A percentile compares a stretch with the other conserved stretches of the same genome.
phyloP scores from a whole-genome alignment of 2,113 vertebrate species.

The Oostethus manadensis region DNA sequence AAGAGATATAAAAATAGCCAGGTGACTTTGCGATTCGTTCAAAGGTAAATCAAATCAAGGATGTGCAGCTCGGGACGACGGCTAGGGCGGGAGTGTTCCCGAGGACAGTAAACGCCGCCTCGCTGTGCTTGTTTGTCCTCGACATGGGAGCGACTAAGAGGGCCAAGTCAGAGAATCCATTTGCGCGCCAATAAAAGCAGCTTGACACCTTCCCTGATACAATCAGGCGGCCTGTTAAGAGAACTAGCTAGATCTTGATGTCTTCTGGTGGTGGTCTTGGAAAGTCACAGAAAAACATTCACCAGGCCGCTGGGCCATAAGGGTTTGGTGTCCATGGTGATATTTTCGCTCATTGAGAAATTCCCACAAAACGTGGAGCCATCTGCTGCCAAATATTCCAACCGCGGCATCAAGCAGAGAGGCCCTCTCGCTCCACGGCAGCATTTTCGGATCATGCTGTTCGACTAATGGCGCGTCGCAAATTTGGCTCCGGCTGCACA shows the following conservation, averaged over 20 bases:
- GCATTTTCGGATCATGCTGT: slow-evolving; percentile 10
- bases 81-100: background rate
- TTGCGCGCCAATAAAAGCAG: slow-evolving; percentile 6
- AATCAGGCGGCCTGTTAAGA: background rate
- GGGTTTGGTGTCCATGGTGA: too few species aligned
- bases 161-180: background rate
- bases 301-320: too few species aligned
- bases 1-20: background rate
- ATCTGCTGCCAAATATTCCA: slow-evolving; percentile 19
- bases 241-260: background rate
- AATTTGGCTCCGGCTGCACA: slow-evolving; percentile 15
- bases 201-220: background rate
- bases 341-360: too few species aligned
- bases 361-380: background rate
- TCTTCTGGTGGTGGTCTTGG: background rate
- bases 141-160: background rate
- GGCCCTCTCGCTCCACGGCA: slow-evolving; percentile 11
- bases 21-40: background rate
- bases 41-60: slow-evolving; percentile 10
- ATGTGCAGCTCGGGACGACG: background rate
- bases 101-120: slow-evolving; percentile 3
- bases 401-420: slow-evolving; percentile 8
- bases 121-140: slow-evolving; percentile 2
- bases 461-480: slow-evolving; percentile 33
- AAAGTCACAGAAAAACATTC: too few species aligned